Base-by-base conservation (phyloP, 2,888 invertebrate genomes). In the Tanytarsus gracilentus region DNA sequence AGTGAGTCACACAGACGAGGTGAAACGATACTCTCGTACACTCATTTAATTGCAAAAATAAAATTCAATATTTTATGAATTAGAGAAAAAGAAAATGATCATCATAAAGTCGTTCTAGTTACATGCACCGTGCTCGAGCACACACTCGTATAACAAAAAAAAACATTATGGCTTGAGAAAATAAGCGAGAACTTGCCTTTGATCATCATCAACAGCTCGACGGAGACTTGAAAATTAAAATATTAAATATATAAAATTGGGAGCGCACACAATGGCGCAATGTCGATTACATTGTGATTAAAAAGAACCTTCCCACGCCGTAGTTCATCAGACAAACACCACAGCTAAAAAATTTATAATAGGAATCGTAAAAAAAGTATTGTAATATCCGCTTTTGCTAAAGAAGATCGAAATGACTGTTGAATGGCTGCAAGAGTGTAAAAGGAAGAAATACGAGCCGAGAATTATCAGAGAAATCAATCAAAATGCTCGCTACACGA, bases 391-490 rank as follows among this genome's bases (percentile, higher is more conserved):
- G 58, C 58, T 58, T 58, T 58, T 58, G 26, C 21, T 39, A 51
- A 25, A 58, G 30, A 30, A 55, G 18, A n/a, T 18, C 21, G 8
- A 51, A 51, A 30, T 44, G 11, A 48, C 16, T 18, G 29, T 4
- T 18, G 11, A 30, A 16, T 7, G 14, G 29, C 27, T 14, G 23
- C 27, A 26, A 29, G 9, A 11, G 27, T 29, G 25, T 14, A 16
- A 27, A 27, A 29, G 4, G 30, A 48, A 26, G 21, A 30, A 23
- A 39, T 30, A 48, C 58, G 30, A 58, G 58, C 44, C 44, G 48
- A 48, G 27, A 44, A 58, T 58, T 58, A 58, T 58, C 58, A 58
- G 48, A 58, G 48, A 58, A 58, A 58, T 58, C 58, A 58, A 58
- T 58, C 58, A 58, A 58, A 58, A 27, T 58, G 58, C 30, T 30